These are phyloP conservation scores for Piaya cayana DNA, from an alignment of 2,113 vertebrate genomes.

Conservation along the genomic window DNA sequence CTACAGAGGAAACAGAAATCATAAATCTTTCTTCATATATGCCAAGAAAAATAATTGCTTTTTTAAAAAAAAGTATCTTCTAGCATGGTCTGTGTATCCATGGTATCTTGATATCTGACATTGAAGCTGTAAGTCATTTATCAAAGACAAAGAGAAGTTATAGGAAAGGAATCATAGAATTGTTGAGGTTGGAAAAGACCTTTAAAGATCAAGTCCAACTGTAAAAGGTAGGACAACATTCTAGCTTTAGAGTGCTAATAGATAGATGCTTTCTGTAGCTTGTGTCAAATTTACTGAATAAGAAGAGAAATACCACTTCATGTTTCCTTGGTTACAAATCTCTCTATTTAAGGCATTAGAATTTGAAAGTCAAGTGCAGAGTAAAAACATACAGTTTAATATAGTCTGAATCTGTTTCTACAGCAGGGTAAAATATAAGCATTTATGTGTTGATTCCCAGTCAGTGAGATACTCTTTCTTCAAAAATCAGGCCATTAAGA, in stretches of 20 bases:
- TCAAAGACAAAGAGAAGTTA: slow-evolving; percentile 12
- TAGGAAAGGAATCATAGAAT: neutral
- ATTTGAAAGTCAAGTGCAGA: slow-evolving; percentile 8
- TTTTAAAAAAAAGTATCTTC: neutral
- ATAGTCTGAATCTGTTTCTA: neutral
- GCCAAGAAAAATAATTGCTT: neutral
- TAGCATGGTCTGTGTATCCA: neutral
- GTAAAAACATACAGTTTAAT: neutral
- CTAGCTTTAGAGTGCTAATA: neutral
- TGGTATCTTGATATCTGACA: slow-evolving; percentile 20
- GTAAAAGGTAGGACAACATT: neutral
- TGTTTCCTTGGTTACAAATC: slow-evolving; percentile 53
- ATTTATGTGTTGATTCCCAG: neutral
- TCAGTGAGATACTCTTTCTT: neutral
- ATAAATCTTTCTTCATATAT: slow-evolving; percentile 22
- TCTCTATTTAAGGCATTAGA: neutral
- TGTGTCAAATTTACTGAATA: slow-evolving; percentile 24
- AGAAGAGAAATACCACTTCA: neutral
- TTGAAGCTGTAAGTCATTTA: neutral
- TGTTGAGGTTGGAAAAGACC: no score
- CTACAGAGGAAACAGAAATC: neutral
- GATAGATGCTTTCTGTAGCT: neutral
- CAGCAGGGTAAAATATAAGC: neutral
- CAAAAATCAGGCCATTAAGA: neutral
- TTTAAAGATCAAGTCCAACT: no score